Evolutionary conservation across 2,113 vertebrate species (phyloP), one percentile per base, ranked within the genome.

Genomic region (Typhlomys cinereus): DNA sequence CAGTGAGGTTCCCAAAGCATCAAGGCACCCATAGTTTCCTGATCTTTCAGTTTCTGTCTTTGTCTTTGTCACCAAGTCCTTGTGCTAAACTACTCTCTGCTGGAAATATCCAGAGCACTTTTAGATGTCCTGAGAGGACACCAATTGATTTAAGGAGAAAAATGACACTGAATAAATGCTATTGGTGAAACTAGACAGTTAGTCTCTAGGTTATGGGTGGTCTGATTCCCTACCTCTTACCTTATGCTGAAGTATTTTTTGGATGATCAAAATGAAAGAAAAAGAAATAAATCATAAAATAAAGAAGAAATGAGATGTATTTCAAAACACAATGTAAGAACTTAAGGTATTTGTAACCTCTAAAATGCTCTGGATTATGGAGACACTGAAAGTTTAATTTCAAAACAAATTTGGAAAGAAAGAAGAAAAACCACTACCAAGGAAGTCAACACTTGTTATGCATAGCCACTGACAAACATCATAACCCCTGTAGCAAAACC

Each of bases 161-260:
- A 76, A 74, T 88, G 46, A 27, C 66, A 50, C 78, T 94, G 79
- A 80, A 75, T 80, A 39, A 80, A 29, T 61, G 21, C 75, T 90
- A 75, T 39, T 85, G 69, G 86, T 41, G 20, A 88, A 67, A 75
- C n/a, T 29, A 70, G 27, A 48, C 76, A 59, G 54, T 88, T 31
- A 81, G 46, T 20, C 27, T 85, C 64, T 73, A 3, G 46, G 17
- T 5, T 1, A 4, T 25, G 79, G 29, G 61, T 57, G 48, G n/a
- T 57, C 81, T 82, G 73, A 61, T 88, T 85, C 9, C 18, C 9
- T 67, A 25, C 20, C 23, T 85, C 15, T 88, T 1, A n/a, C 10
- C 29, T 94, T 85, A 46, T 96, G 48, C 15, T 90, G 52, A 92
- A 91, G 93, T 67, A 69, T 8, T 66, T 74, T 83, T 89, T 80